Percentiles rank a stretch among this genome's conserved stretches.
These are phyloP conservation scores for Brachionus asplanchnoidis DNA, from an alignment of 1,140 invertebrate genomes.

Conservation along the genomic window DNA sequence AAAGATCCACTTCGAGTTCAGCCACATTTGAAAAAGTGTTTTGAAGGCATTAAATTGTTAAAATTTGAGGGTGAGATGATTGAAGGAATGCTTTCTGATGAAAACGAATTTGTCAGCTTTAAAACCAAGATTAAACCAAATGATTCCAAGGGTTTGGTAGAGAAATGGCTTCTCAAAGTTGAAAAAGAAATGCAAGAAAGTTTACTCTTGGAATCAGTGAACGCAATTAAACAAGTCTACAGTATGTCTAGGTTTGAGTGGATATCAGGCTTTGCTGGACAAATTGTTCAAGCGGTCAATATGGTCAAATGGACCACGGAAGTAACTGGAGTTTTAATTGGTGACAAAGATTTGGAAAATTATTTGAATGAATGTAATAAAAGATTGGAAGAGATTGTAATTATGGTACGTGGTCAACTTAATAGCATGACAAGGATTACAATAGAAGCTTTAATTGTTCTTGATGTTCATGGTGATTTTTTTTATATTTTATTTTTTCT, in stretches of 20 bases:
- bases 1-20: conserved; percentile 87
- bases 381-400: conserved; percentile 56
- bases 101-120: conserved; percentile 74
- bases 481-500: background rate
- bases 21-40: conserved; percentile 67
- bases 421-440: conserved; percentile 52
- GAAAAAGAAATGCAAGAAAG: conserved; percentile 56
- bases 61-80: conserved; percentile 69
- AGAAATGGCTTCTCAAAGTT: conserved; percentile 58
- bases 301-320: background rate
- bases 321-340: conserved; percentile 46
- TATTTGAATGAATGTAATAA: conserved; percentile 52
- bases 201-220: conserved; percentile 51
- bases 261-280: conserved; percentile 66
- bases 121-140: conserved; percentile 74
- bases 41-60: conserved; percentile 61
- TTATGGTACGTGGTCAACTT: conserved; percentile 57
- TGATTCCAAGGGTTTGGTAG: conserved; percentile 65
- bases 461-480: conserved; percentile 58
- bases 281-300: conserved; percentile 64
- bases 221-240: conserved; percentile 48
- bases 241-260: conserved; percentile 63
- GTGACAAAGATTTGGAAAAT: conserved; percentile 43
- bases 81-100: conserved; percentile 74
- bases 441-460: conserved; percentile 56